Conservation (phyloP, 2,888 invertebrate genomes). For the Drosophila flavopinicola region DNA sequence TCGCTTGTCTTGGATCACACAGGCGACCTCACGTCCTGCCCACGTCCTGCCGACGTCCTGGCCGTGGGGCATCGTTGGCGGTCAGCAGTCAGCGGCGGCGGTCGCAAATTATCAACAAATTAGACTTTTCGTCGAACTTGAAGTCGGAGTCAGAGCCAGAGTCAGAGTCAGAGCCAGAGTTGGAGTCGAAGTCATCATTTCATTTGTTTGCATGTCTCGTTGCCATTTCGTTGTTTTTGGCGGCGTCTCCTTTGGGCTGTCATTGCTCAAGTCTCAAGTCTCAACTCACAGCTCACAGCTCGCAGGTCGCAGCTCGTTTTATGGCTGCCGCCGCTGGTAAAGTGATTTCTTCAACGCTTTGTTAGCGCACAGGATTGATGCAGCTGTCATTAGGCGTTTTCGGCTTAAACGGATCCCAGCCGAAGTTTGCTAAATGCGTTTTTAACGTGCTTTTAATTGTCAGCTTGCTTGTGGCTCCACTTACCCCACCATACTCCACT, state of each 20-base stretch:
- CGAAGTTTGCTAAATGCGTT: conserved; percentile 77
- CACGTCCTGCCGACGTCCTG: conserved; percentile 8
- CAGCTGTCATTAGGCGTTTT: conserved; percentile 78
- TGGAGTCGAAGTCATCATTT: conserved; percentile 54
- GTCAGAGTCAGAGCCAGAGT: conserved; percentile 47
- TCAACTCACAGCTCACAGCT: too few relatives aligned
- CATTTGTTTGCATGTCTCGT: conserved; percentile 80
- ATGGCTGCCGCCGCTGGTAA: conserved; percentile 77
- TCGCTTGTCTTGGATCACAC: conserved; percentile 37
- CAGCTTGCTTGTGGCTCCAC: conserved; percentile 53
- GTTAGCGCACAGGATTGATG: conserved; percentile 82
- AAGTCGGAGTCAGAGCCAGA: conserved; percentile 50
- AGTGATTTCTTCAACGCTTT: conserved; percentile 84
- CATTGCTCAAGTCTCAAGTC: conserved; percentile 41
- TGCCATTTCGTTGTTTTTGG: conserved; percentile 74
- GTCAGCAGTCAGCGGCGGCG: conserved; percentile 75
- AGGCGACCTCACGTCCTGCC: too few relatives aligned
- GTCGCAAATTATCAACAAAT: conserved; percentile 83
- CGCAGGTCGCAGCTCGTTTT: neutral
- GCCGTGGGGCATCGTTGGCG: conserved; percentile 79
- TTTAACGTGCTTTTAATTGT: conserved; percentile 83
- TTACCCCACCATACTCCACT: neutral
- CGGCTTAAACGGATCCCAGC: conserved; percentile 65
- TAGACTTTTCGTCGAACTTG: conserved; percentile 80
- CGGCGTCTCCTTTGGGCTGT: conserved; percentile 64